phyloP scores from a whole-genome alignment of 1,140 invertebrate species.

The Ceratosolen solmsi region DNA sequence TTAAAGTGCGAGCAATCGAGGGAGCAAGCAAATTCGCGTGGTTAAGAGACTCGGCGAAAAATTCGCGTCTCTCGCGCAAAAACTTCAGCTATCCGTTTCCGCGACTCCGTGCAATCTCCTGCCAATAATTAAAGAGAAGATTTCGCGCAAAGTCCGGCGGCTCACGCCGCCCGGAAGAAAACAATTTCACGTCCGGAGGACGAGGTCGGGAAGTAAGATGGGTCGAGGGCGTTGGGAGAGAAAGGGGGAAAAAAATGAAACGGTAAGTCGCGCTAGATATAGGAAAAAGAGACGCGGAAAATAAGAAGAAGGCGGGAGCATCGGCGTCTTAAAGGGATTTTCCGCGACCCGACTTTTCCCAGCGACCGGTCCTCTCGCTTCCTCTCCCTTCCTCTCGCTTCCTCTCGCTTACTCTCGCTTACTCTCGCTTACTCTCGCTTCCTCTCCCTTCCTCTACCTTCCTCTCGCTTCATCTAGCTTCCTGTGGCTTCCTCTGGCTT shows the following conservation, averaged over 20 bases:
- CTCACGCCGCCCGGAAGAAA: conserved; percentile 14
- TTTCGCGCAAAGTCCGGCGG: background rate
- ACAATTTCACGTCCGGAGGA: conserved; percentile 11
- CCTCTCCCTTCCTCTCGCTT: background rate
- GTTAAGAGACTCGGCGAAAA: background rate
- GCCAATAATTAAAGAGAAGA: conserved; percentile 34
- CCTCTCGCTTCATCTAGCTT: background rate
- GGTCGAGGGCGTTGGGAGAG: background rate
- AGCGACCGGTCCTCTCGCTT: background rate
- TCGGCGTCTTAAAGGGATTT: conserved; percentile 35
- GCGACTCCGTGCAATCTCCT: background rate
- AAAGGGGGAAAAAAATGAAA: conserved; percentile 8
- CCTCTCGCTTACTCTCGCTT: background rate
- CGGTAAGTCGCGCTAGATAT: background rate
- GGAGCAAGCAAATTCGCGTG: too few relatives aligned
- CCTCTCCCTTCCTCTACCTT: background rate
- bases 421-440: background rate
- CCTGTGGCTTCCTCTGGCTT: background rate
- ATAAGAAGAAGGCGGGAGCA: background rate
- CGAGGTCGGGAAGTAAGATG: background rate
- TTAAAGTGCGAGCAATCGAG: too few relatives aligned
- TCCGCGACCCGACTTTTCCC: conserved; percentile 1
- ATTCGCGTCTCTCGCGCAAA: background rate
- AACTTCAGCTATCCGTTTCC: background rate
- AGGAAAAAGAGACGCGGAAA: background rate